Conservation (phyloP, 2,113 vertebrate genomes). For the Engraulis encrasicolus region DNA sequence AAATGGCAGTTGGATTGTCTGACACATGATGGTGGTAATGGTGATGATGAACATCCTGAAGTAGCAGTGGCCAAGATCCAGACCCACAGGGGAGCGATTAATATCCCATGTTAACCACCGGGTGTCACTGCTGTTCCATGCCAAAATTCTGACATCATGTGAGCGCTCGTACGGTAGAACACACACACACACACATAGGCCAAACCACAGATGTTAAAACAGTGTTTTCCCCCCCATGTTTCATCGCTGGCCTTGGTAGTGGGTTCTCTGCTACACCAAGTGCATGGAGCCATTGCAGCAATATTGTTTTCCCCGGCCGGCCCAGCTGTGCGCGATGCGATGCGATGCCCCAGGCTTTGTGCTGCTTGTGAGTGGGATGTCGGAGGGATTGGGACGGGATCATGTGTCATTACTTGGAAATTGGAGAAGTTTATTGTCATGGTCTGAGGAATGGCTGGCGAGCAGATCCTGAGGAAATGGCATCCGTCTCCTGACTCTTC, state of each 20-base stretch:
- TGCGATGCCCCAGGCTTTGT: background rate
- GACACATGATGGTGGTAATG: background rate
- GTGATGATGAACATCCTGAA: background rate
- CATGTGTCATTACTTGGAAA: slow-evolving; percentile 18
- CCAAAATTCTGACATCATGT: slow-evolving; percentile 22
- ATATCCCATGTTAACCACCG: slow-evolving; percentile 36
- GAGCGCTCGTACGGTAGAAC: background rate
- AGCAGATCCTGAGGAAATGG: slow-evolving; percentile 4
- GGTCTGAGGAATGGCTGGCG: slow-evolving; percentile 13
- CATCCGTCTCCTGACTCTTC: slow-evolving; percentile 7
- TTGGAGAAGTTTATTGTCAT: slow-evolving; percentile 20
- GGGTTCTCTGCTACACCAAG: background rate
- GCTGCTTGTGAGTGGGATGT: background rate
- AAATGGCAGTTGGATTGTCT: background rate
- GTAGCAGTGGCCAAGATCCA: slow-evolving; percentile 1
- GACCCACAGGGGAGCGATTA: background rate
- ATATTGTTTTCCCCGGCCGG: slow-evolving; percentile 22
- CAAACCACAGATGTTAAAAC: slow-evolving; percentile 5
- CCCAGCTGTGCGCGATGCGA: background rate
- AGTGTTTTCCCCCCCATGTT: background rate
- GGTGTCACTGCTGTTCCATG: slow-evolving; percentile 49
- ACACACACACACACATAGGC: background rate
- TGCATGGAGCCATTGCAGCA: background rate
- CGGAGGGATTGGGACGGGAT: background rate
- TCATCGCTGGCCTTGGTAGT: background rate